Percentiles rank a stretch among this genome's conserved stretches.
phyloP scores from a whole-genome alignment of 2,113 vertebrate genomes.

The Stigmatopora nigra region DNA sequence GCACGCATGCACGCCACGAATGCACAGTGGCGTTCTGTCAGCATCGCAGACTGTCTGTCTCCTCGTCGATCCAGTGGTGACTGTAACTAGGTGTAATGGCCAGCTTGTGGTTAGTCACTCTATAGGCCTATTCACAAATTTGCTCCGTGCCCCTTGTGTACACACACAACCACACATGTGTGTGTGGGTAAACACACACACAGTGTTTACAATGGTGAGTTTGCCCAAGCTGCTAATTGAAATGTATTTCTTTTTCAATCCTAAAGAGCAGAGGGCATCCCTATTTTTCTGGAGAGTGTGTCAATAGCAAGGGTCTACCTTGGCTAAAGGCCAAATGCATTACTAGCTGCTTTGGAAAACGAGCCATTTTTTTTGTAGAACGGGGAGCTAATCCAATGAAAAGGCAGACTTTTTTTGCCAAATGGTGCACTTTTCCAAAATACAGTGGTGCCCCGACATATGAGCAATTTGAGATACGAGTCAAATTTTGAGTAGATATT shows the following conservation, averaged over 20 bases:
- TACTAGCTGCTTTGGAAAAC: conserved; percentile 13
- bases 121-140: conserved; percentile 75
- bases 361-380: conserved; percentile 37
- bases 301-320: conserved; percentile 39
- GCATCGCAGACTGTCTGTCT: conserved; percentile 80
- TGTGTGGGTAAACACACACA: conserved; percentile 38
- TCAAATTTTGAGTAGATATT: too few relatives aligned
- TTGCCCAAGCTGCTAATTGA: conserved; percentile 66
- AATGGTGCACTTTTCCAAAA: too few relatives aligned
- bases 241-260: conserved; percentile 70
- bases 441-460: too few relatives aligned
- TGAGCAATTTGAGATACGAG: too few relatives aligned
- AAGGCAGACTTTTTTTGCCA: too few relatives aligned
- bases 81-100: conserved; percentile 81
- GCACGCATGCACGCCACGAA: conserved; percentile 20
- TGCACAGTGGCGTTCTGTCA: conserved; percentile 64
- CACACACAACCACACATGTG: conserved; percentile 45
- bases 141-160: conserved; percentile 32
- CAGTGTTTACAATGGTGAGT: conserved; percentile 60
- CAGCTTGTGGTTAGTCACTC: conserved; percentile 73
- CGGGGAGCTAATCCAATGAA: background rate
- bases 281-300: conserved; percentile 48
- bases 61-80: conserved; percentile 82
- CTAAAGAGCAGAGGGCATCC: conserved; percentile 62
- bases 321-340: conserved; percentile 48